Evolutionary conservation across 2,888 invertebrate species (phyloP).

Genomic region (Phaedon cochleariae): DNA sequence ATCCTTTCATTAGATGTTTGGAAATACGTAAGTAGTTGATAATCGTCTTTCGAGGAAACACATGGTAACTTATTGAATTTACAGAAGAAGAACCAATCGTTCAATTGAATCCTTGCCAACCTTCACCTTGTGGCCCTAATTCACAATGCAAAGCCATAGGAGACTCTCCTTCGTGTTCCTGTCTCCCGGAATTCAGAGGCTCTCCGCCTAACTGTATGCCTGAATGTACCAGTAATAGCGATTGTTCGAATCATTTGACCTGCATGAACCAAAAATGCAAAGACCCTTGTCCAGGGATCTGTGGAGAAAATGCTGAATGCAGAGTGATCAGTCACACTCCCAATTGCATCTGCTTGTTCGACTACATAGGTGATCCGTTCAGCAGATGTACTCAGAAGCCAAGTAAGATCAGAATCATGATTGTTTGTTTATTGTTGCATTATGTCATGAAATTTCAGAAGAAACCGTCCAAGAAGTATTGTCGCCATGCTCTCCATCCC

Average conservation of each 20-base stretch:
- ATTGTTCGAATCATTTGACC: constrained; percentile 74
- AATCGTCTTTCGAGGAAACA: neutral
- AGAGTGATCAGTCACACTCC: constrained; percentile 79
- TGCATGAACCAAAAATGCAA: constrained; percentile 81
- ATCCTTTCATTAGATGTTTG: constrained; percentile 78
- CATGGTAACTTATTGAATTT: constrained; percentile 9
- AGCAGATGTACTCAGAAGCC: constrained; percentile 65
- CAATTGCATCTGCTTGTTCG: constrained; percentile 72
- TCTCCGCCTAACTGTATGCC: constrained; percentile 80
- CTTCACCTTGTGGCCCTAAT: constrained; percentile 84
- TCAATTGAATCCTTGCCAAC: constrained; percentile 74
- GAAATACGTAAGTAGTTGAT: constrained; percentile 50
- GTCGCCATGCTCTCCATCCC: constrained; percentile 70
- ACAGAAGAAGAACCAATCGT: constrained; percentile 54
- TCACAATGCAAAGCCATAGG: constrained; percentile 75
- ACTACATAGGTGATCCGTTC: constrained; percentile 81
- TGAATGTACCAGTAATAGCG: constrained; percentile 81
- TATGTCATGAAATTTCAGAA: constrained; percentile 14
- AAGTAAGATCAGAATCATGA: constrained; percentile 42
- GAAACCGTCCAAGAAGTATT: constrained; percentile 15
- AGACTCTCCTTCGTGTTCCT: constrained; percentile 78
- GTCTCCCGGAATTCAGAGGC: constrained; percentile 72
- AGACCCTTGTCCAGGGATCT: constrained; percentile 77
- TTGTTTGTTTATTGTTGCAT: constrained; percentile 63
- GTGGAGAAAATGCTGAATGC: constrained; percentile 78